Base-by-base conservation (phyloP, 2,113 vertebrate genomes). In the Laticauda colubrina region DNA sequence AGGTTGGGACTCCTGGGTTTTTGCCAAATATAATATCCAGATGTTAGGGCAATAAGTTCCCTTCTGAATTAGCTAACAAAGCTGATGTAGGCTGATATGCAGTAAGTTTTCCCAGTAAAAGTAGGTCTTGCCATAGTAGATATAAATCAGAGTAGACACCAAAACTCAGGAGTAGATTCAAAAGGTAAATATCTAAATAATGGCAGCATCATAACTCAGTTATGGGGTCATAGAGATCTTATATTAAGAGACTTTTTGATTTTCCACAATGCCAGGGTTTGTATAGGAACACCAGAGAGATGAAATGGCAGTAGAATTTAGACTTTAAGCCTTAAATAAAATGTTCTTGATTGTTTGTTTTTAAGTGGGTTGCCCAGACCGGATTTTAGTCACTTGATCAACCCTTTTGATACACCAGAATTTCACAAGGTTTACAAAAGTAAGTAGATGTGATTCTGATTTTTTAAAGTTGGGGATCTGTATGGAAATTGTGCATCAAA, bases 401-500 rank as follows among this genome's bases (percentile, higher is more conserved):
- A 98, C 88, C 98, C 98, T 51, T 98, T 98, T 95, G 97, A 98
- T 93, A 98, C 98, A 5, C 96, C 98, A 34, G 96, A 96, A 94
- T 98, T 98, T 97, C 98, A 97, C 97, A 98, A 96, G 88, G 96
- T 99, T 95, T 98, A 98, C 96, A 97, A 97, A 98, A 98, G 98
- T 99, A 97, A 75, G 95, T 95, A 90, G 93, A 56, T 29, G 51
- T 0, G 14, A 9, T n/a, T 56, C 23, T 39, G 81, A 45, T 26
- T 54, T 0, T n/a, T 51, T 87, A 4, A 69, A 69, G 23, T 26
- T 89, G 26, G 59, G 7, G 23, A 55, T 20, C 12, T 56, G 21
- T 69, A 87, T 5, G 9, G 15, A 26, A 86, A 59, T 26, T 24
- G 54, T 43, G 34, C 69, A 75, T 39, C 26, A 39, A 69, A 64